phyloP scores from a whole-genome alignment of 2,888 invertebrate genomes.

The Eupithecia centaureata region DNA sequence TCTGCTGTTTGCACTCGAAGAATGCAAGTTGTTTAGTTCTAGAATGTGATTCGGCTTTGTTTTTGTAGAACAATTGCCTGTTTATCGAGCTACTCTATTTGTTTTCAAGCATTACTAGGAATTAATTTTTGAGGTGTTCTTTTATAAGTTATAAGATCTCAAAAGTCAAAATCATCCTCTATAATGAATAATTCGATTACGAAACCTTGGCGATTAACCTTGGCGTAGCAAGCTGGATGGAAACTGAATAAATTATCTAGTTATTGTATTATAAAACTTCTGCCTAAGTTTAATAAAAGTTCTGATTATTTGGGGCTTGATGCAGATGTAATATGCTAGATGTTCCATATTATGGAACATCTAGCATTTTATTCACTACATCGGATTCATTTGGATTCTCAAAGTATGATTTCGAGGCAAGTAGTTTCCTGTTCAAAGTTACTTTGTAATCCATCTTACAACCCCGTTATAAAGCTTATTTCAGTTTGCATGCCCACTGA shows the following conservation, averaged over 20 bases:
- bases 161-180: too few relatives aligned
- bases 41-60: neutral
- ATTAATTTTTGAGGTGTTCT: too few relatives aligned
- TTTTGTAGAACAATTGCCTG: neutral
- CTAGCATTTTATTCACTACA: neutral
- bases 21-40: neutral
- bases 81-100: neutral
- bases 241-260: too few relatives aligned
- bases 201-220: too few relatives aligned
- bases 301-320: neutral
- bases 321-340: too few relatives aligned
- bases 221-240: too few relatives aligned
- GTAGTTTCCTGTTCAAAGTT: neutral
- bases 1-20: neutral
- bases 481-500: slow-evolving; percentile 8
- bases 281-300: neutral
- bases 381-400: neutral
- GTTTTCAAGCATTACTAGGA: neutral
- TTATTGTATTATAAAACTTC: too few relatives aligned
- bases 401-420: neutral
- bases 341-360: too few relatives aligned
- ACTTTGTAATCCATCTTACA: neutral
- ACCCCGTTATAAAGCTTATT: slow-evolving; percentile 6
- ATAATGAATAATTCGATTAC: too few relatives aligned
- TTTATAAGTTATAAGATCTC: too few relatives aligned